Conservation (phyloP, 2,797 vertebrate genomes). For the Merluccius polli region DNA sequence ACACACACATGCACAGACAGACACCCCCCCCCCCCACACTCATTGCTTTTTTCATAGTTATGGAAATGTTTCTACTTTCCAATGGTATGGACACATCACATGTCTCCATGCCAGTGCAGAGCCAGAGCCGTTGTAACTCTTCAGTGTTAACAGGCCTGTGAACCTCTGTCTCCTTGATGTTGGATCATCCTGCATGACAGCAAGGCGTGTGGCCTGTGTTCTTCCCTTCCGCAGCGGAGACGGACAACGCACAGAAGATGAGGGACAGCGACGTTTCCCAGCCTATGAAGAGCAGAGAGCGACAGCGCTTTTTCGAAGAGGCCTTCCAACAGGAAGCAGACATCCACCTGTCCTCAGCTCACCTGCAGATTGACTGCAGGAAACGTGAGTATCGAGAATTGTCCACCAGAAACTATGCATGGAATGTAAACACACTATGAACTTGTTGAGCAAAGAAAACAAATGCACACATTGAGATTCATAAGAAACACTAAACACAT, state of each 20-base stretch:
- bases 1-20: background rate
- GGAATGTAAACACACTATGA: too few species aligned
- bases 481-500: too few species aligned
- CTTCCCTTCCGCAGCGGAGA: slow-evolving; percentile 62
- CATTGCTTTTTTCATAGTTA: too few species aligned
- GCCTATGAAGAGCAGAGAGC: slow-evolving; percentile 80
- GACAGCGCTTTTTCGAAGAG: slow-evolving; percentile 89
- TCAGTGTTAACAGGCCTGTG: too few species aligned
- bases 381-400: slow-evolving; percentile 88
- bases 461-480: too few species aligned
- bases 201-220: background rate
- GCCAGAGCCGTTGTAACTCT: too few species aligned
- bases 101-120: too few species aligned
- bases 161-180: too few species aligned
- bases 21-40: background rate
- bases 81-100: too few species aligned
- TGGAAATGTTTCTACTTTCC: too few species aligned
- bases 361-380: slow-evolving; percentile 84
- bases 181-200: background rate
- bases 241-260: slow-evolving; percentile 69
- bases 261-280: slow-evolving; percentile 71
- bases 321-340: slow-evolving; percentile 88
- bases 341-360: slow-evolving; percentile 82
- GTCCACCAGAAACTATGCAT: too few species aligned
- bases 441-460: too few species aligned